Conservation (phyloP, 2,113 vertebrate genomes). For the Gobio gobio region DNA sequence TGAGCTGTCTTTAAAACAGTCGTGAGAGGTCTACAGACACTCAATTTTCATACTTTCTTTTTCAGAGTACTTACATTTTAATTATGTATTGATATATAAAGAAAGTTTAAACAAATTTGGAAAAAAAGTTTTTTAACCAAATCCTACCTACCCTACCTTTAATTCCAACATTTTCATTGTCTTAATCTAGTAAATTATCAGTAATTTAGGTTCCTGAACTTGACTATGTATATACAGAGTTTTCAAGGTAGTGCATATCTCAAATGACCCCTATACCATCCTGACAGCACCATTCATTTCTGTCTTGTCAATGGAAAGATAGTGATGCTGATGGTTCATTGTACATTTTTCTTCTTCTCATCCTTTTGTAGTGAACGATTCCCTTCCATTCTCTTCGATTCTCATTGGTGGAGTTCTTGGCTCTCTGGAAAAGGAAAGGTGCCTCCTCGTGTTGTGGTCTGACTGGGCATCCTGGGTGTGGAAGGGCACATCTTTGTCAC, state of each 20-base stretch:
- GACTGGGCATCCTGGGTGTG: conserved; percentile 35
- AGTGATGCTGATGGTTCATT: conserved; percentile 5
- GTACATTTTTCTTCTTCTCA: conserved; percentile 19
- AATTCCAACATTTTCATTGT: too few species aligned
- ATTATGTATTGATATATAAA: too few species aligned
- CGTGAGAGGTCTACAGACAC: too few species aligned
- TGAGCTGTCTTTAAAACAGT: too few species aligned
- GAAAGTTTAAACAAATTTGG: too few species aligned
- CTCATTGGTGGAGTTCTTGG: conserved; percentile 27
- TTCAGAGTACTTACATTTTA: too few species aligned
- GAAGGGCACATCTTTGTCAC: conserved; percentile 21
- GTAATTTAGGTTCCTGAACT: too few species aligned
- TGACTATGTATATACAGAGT: too few species aligned
- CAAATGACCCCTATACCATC: not conserved
- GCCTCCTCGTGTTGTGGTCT: not conserved
- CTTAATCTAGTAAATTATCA: too few species aligned
- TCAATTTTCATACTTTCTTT: too few species aligned
- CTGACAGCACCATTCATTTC: not conserved
- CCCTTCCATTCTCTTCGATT: not conserved
- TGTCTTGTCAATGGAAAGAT: conserved; percentile 3
- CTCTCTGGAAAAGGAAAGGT: conserved; percentile 17
- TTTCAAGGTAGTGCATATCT: not conserved
- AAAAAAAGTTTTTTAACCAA: too few species aligned
- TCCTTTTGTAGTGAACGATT: conserved; percentile 19
- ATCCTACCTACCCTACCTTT: too few species aligned